Evolutionary conservation across 2,888 invertebrate species (phyloP).

Genomic region (Sminthurides aquaticus): DNA sequence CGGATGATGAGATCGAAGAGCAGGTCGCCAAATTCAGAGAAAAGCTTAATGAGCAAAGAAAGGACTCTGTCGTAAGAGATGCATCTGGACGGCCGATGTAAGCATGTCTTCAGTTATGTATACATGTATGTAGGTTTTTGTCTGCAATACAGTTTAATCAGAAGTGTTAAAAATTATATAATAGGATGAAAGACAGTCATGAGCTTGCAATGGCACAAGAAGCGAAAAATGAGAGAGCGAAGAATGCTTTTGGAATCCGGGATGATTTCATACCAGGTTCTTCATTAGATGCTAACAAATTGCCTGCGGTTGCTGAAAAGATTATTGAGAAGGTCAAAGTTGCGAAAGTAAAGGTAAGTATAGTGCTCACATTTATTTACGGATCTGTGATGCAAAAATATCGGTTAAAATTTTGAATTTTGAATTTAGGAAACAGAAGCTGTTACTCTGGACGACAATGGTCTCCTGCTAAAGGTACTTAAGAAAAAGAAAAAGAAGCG

Average conservation of each 20-base stretch:
- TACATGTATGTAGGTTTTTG: background rate
- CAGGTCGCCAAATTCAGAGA: constrained; percentile 40
- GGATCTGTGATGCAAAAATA: background rate
- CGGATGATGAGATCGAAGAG: constrained; percentile 39
- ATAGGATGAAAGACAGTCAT: constrained; percentile 90
- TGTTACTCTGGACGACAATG: background rate
- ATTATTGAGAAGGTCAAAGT: constrained; percentile 13
- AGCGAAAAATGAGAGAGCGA: constrained; percentile 84
- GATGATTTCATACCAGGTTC: constrained; percentile 84
- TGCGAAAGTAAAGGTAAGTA: background rate
- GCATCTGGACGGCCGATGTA: constrained; percentile 40
- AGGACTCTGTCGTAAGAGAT: constrained; percentile 30
- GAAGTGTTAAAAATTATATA: too few species aligned
- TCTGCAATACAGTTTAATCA: background rate
- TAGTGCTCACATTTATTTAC: too few species aligned
- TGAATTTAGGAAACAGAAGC: background rate
- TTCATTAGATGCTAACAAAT: constrained; percentile 28
- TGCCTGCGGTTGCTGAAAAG: constrained; percentile 8
- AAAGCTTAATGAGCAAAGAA: constrained; percentile 39
- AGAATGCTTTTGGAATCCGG: constrained; percentile 90
- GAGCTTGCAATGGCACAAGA: constrained; percentile 92
- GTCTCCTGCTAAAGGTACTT: background rate
- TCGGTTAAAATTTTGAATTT: too few species aligned
- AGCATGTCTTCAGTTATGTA: constrained; percentile 22
- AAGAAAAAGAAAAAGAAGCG: constrained; percentile 13